Evolutionary conservation across 2,888 invertebrate species (phyloP).

Genomic region (Trimorus sp.): DNA sequence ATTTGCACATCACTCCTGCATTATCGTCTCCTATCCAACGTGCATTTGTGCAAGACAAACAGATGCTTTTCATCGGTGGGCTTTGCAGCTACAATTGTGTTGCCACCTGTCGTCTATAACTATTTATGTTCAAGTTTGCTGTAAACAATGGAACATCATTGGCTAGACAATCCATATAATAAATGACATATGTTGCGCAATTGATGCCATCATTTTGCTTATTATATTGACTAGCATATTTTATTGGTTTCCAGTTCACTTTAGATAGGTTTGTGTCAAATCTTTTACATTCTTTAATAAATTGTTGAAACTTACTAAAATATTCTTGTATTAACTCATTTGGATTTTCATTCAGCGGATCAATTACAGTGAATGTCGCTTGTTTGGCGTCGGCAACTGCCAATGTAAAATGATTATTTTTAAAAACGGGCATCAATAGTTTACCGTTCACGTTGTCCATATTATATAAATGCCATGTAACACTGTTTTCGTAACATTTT

Average conservation of each 20-base stretch:
- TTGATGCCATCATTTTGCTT: slow-evolving; percentile 5
- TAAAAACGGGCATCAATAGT: slow-evolving; percentile 30
- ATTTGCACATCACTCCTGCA: slow-evolving; percentile 4
- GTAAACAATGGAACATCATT: background rate
- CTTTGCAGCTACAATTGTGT: background rate
- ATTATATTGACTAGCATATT: background rate
- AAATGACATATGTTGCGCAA: slow-evolving; percentile 9
- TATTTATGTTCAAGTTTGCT: slow-evolving; percentile 2
- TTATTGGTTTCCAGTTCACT: background rate
- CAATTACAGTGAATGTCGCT: slow-evolving; percentile 8
- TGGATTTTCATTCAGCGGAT: slow-evolving; percentile 17
- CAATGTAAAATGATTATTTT: slow-evolving; percentile 17
- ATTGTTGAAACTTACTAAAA: background rate
- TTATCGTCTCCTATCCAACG: background rate
- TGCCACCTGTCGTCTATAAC: slow-evolving; percentile 8
- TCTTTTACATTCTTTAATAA: slow-evolving; percentile 10
- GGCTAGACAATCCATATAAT: slow-evolving; percentile 27
- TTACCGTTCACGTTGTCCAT: slow-evolving; percentile 8
- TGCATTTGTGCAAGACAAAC: background rate
- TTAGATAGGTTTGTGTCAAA: slow-evolving; percentile 11
- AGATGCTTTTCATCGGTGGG: background rate
- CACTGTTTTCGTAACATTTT: background rate
- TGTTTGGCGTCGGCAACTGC: slow-evolving; percentile 12
- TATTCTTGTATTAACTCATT: no score
- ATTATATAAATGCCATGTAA: slow-evolving; percentile 14